Percentiles rank a stretch among this genome's conserved stretches.
Evolutionary conservation across 2,797 vertebrate species (phyloP).

Genomic region (Sylvilagus floridanus): DNA sequence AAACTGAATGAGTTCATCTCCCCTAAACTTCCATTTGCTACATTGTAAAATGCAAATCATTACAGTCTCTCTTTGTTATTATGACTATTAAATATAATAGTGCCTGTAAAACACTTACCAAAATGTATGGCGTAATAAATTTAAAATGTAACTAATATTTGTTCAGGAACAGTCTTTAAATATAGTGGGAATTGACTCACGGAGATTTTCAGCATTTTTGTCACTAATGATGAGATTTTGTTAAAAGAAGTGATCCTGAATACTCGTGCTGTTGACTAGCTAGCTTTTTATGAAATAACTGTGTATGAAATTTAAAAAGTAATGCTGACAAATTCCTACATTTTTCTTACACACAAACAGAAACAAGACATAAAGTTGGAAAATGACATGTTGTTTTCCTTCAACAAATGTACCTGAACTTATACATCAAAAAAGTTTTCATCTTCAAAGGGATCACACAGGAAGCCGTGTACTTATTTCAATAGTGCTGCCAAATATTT

Average conservation of each 20-base stretch:
- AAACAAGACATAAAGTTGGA: not conserved
- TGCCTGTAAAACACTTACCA: not conserved
- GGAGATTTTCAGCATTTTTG: not conserved
- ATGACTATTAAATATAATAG: not conserved
- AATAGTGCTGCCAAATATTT: conserved; percentile 50
- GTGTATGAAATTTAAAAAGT: not conserved
- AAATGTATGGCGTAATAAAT: not conserved
- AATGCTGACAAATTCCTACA: not conserved
- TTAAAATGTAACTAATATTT: conserved; percentile 44
- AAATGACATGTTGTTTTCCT: not conserved
- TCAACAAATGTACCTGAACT: conserved; percentile 60
- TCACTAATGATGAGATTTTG: not conserved
- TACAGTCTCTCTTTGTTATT: not conserved
- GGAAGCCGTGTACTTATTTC: conserved; percentile 49
- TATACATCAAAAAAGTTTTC: conserved; percentile 52
- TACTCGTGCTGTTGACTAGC: not conserved
- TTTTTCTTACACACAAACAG: not conserved
- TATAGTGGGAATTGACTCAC: not conserved
- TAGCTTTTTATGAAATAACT: conserved; percentile 10
- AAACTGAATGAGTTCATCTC: not conserved
- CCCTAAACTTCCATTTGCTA: not conserved
- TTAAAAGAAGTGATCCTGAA: conserved; percentile 3
- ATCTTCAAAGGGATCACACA: conserved; percentile 66
- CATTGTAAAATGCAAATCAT: conserved; percentile 18
- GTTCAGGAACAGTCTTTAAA: not conserved